phyloP scores from a whole-genome alignment of 1,140 invertebrate genomes.

The Caenorhabditis brenneri region DNA sequence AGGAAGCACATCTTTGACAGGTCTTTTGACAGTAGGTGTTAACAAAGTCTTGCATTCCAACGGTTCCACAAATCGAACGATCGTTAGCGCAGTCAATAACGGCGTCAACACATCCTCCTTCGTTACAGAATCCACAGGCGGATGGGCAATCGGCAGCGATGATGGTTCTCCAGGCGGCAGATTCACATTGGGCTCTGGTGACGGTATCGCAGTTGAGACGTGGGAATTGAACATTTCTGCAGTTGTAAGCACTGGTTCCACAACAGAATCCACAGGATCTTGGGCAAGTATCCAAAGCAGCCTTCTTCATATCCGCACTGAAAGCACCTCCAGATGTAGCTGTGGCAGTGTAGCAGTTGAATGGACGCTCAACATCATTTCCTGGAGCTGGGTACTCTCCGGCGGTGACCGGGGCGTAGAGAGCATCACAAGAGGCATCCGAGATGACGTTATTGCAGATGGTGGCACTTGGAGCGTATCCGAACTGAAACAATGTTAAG shows the following conservation, averaged over 20 bases:
- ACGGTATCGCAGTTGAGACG: conserved; percentile 22
- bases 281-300: background rate
- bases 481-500: background rate
- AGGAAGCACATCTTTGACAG: background rate
- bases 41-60: background rate
- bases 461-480: background rate
- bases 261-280: conserved; percentile 48
- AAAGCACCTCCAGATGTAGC: background rate
- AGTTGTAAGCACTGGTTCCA: conserved; percentile 11
- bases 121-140: conserved; percentile 45
- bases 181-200: background rate
- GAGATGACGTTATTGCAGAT: background rate
- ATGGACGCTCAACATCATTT: background rate
- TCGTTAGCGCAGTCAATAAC: conserved; percentile 36
- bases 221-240: conserved; percentile 16
- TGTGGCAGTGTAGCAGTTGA: background rate
- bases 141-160: conserved; percentile 42
- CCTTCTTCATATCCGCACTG: conserved; percentile 16
- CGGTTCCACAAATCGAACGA: background rate
- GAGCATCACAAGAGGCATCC: background rate
- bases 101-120: conserved; percentile 41
- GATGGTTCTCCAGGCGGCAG: background rate
- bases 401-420: background rate
- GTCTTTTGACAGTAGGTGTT: background rate
- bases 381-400: background rate